Evolutionary conservation across 2,888 invertebrate genomes (phyloP).

Genomic region (Psylliodes chrysocephalus): DNA sequence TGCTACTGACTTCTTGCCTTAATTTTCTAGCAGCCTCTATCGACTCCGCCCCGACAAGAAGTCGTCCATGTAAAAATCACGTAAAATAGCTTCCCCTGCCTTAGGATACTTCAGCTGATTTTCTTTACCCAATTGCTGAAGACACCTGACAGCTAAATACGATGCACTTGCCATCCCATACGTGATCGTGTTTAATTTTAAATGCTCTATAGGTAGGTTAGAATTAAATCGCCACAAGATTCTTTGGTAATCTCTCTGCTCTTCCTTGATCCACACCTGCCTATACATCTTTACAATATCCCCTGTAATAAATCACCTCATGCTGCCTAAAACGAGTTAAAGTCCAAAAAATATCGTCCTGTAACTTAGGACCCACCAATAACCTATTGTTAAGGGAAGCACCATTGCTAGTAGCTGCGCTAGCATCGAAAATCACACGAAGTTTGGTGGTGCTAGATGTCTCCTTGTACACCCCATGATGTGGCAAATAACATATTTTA

Average conservation of each 20-base stretch:
- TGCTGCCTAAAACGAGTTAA: constrained; percentile 22
- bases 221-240: constrained; percentile 21
- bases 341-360: constrained; percentile 35
- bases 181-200: constrained; percentile 26
- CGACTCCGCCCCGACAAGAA: constrained; percentile 20
- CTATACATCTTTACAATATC: constrained; percentile 33
- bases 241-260: constrained; percentile 17
- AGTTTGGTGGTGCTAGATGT: no score
- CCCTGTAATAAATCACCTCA: constrained; percentile 11
- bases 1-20: no score
- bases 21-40: constrained; percentile 4
- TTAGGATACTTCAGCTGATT: constrained; percentile 4
- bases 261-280: constrained; percentile 6
- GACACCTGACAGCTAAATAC: constrained; percentile 23
- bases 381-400: constrained; percentile 36
- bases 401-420: no score
- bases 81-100: constrained; percentile 5
- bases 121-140: constrained; percentile 23
- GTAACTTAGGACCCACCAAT: constrained; percentile 34
- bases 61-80: constrained; percentile 36
- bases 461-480: no score
- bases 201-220: not conserved
- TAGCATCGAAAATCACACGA: no score
- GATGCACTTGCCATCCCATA: constrained; percentile 22
- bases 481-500: no score